These are phyloP conservation scores for Eubasilissa regina DNA, from an alignment of 1,140 invertebrate species.

Conservation along the genomic window DNA sequence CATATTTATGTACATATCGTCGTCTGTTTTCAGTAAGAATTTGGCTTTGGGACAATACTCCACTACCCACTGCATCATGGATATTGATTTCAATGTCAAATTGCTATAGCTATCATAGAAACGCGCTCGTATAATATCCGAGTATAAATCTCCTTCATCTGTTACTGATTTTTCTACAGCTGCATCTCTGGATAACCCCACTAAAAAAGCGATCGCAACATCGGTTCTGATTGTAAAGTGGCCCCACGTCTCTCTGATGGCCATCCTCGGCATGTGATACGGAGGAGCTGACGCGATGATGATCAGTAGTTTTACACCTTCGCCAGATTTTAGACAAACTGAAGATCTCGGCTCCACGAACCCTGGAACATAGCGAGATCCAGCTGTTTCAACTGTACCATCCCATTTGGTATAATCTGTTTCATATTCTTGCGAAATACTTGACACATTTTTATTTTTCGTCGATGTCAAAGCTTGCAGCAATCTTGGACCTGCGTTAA, in stretches of 20 bases:
- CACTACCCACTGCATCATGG: conserved; percentile 87
- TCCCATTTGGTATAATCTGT: not conserved
- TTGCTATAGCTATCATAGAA: conserved; percentile 90
- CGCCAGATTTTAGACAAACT: not conserved
- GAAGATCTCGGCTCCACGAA: not conserved
- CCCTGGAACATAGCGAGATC: not conserved
- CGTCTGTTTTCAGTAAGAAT: conserved; percentile 89
- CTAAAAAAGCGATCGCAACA: conserved; percentile 80
- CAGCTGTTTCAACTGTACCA: not conserved
- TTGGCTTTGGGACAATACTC: conserved; percentile 81
- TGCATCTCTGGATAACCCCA: conserved; percentile 73
- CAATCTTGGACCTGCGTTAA: too few species aligned
- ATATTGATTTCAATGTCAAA: conserved; percentile 88
- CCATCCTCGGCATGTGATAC: conserved; percentile 78
- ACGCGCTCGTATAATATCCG: conserved; percentile 77
- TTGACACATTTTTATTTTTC: not conserved
- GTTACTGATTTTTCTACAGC: conserved; percentile 65
- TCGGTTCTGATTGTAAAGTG: conserved; percentile 79
- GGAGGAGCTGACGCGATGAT: conserved; percentile 82
- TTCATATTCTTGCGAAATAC: not conserved
- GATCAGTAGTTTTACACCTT: conserved; percentile 64
- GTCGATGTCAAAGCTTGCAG: too few species aligned
- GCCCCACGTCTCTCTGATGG: conserved; percentile 86
- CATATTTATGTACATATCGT: conserved; percentile 94
- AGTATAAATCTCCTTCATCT: conserved; percentile 75